These are phyloP conservation scores for Ephialtes manifestator DNA, from an alignment of 2,888 invertebrate genomes.

Conservation along the genomic window DNA sequence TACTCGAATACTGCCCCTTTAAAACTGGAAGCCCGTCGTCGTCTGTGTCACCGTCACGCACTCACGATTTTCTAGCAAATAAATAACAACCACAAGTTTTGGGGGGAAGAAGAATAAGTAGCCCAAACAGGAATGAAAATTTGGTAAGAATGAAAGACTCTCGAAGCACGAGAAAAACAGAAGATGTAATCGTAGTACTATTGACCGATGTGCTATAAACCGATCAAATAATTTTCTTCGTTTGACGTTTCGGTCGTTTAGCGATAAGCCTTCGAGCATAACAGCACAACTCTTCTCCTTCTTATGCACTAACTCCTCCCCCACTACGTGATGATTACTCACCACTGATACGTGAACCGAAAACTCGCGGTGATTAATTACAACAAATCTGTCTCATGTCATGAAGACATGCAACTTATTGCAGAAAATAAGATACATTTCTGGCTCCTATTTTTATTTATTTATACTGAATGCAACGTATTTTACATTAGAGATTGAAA, in stretches of 20 bases:
- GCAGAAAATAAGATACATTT: neutral
- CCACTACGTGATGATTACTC: neutral
- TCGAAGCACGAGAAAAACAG: neutral
- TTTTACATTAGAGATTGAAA: too few relatives aligned
- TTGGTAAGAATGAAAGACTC: too few relatives aligned
- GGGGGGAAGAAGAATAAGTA: too few relatives aligned
- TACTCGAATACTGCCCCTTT: slow-evolving; percentile 30
- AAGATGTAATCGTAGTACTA: neutral
- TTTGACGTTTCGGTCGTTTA: slow-evolving; percentile 8
- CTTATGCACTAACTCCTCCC: neutral
- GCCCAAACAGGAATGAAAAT: too few relatives aligned
- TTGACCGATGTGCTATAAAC: neutral
- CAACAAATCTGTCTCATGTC: neutral
- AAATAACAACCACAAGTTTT: neutral
- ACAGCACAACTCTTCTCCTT: neutral
- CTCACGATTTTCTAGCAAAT: neutral
- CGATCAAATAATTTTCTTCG: neutral
- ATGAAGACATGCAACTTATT: neutral
- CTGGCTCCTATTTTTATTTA: too few relatives aligned
- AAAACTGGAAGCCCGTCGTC: neutral
- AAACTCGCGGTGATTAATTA: neutral
- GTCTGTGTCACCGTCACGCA: neutral
- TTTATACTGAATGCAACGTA: too few relatives aligned
- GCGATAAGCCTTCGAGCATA: neutral
- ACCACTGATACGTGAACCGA: neutral